Evolutionary conservation across 2,113 vertebrate genomes (phyloP), one percentile per base, ranked within the genome.

Genomic region (Noctilio leporinus): DNA sequence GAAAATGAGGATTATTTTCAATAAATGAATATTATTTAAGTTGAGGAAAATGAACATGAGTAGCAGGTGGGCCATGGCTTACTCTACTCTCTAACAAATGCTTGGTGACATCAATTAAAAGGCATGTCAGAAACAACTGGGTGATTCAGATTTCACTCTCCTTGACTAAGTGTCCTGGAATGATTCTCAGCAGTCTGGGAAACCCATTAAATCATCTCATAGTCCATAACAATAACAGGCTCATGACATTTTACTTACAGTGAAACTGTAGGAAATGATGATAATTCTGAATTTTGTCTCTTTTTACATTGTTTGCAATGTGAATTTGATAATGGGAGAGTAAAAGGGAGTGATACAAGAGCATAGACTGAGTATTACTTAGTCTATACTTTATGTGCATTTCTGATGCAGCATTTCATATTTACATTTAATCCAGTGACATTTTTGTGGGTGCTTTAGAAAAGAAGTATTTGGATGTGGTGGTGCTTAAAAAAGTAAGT

Each of bases 271-370:
- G n/a, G 72, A 89, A 55, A 55, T 17, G 7, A 65, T n/a, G 35
- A 20, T 40, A n/a, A 40, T 95, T 91, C 78, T 92, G 75, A 95
- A 38, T 86, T 82, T 76, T 82, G 26, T 86, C n/a, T 93, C 22
- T 64, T 85, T 93, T 67, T 47, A 69, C 33, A 75, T 67, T 77
- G 82, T 78, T 96, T 91, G 14, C 69, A 78, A 40, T 26, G 30
- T 47, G 67, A 88, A 49, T 75, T 69, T 83, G 75, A 89, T 17
- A 83, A 28, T 35, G 62, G 59, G n/a, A 11, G 49, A 67, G 40
- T 53, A 86, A 69, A 82, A 91, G 17, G 7, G 62, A 91, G 33
- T 16, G 2, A 45, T 69, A 45, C 30, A 0, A 0, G 1, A 80
- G 85, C 67, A 65, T 0, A 88, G 26, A 28, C 84, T 90, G 30